Evolutionary conservation across 1,140 invertebrate species (phyloP), one percentile per base, ranked within the genome.

Genomic region (Helicoverpa armigera): DNA sequence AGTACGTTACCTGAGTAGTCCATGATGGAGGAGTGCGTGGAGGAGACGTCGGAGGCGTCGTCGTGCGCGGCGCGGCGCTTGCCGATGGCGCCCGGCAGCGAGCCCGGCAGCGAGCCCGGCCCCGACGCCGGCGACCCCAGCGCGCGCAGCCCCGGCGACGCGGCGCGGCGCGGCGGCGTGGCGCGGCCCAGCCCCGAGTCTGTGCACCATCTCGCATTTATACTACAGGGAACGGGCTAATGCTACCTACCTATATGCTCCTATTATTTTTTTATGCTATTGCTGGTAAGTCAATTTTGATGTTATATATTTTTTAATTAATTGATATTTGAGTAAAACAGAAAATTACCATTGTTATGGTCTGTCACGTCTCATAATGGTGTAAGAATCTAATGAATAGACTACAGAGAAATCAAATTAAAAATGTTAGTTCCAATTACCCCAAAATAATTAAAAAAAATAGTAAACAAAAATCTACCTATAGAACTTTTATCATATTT

Each of bases 11-110:
- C 97, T 91, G 97, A 97, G 93, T 98, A 98, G 93, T 98, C 98
- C 97, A 98, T 97, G 96, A 98, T 98, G 82, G 97, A 97, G 95
- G 96, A 97, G 85, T 97, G 96, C 67, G 97, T 97, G 90, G 97
- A 97, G 84, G 97, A 97, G 86, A 98, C 98, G 95, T 98, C 98
- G 93, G 98, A 98, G 87, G 97, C 96, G 94, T 98, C 98, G 93
- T 98, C 98, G 69, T 67, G 18, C 13, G 91, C 97, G 97, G 60
- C 96, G 84, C 97, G 96, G 86, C 97, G 96, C 91, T 97, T 97
- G 82, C 96, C 96, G 96, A 98, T 97, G 83, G 98, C 96, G 86
- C 97, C 97, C 83, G 97, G 97, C 87, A 98, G 95, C 83, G 98
- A 98, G 86, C 97, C 97, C 83, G 97, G 97, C 87, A 98, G 95